Base-by-base conservation (phyloP, 2,888 invertebrate genomes). In the Emmelina monodactyla region DNA sequence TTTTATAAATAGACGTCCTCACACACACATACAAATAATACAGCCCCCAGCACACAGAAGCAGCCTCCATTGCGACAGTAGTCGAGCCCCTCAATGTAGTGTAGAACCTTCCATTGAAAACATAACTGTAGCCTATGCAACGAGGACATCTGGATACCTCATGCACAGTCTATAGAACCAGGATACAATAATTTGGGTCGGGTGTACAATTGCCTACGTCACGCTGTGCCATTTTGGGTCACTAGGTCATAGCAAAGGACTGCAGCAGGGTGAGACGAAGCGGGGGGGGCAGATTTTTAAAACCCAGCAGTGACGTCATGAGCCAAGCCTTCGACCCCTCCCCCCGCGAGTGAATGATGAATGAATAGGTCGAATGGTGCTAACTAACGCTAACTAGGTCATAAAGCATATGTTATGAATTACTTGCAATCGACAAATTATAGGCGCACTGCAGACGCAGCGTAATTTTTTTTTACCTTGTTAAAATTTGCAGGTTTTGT, bases 211-310 rank as follows among this genome's bases (percentile, higher is more conserved):
- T 25, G 58, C 56, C 67, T 70, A 78, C 78, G 78, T 78, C 78
- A 78, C 67, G 55, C 46, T 51, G 53, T 55, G 46, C 50, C 58
- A 58, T 75, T 73, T 72, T 72, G 64, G 76, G 76, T 78, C 55
- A 78, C 63, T 75, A 65, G 78, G 76, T 76, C 76, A 71, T 57
- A 50, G 55, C 59, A 60, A 69, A 69, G 66, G 69, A 62, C 61
- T 70, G 72, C 70, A 71, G 60, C 56, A 56, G 54, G 47, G 49
- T 54, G 29, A 54, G 60, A n/a, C 43, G 54, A 53, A 57, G 53
- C 38, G 55, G 47, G 58, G 58, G 60, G 58, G 53, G 53, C 50
- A 51, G 55, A 63, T 64, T 75, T 76, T 73, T 62, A 62, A 66
- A 61, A 49, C 55, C 50, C 53, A 58, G 53, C 53, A 55, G 61